A percentile compares a stretch with the other conserved stretches of the same genome.
Conservation (phyloP, 2,888 invertebrate species). For the Theretra japonica region DNA sequence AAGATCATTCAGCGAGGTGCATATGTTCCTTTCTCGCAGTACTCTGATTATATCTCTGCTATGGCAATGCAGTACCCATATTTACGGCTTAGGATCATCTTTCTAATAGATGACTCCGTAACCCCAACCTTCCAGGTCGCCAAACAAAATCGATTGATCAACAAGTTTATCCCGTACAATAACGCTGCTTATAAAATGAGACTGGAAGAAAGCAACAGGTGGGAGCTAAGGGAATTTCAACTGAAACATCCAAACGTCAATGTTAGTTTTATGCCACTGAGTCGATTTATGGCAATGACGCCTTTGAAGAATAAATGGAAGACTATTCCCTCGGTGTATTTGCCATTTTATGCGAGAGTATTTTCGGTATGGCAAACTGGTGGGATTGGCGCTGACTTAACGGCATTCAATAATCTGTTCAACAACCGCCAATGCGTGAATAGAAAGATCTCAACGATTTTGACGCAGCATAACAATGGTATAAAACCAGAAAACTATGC, state of each 20-base stretch:
- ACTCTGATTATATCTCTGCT: slow-evolving; percentile 62
- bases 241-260: slow-evolving; percentile 71
- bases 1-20: slow-evolving; percentile 59
- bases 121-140: slow-evolving; percentile 46
- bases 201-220: slow-evolving; percentile 52
- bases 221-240: slow-evolving; percentile 60
- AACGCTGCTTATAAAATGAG: slow-evolving; percentile 41
- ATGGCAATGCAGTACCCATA: slow-evolving; percentile 64
- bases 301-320: slow-evolving; percentile 80
- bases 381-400: slow-evolving; percentile 76
- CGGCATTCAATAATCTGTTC: slow-evolving; percentile 54
- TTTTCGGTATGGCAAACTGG: slow-evolving; percentile 83
- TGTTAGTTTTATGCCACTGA: slow-evolving; percentile 63
- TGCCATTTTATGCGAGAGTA: slow-evolving; percentile 80
- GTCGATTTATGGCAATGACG: slow-evolving; percentile 77
- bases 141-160: slow-evolving; percentile 55
- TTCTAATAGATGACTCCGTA: slow-evolving; percentile 68
- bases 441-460: slow-evolving; percentile 57
- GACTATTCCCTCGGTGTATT: slow-evolving; percentile 67
- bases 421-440: slow-evolving; percentile 50
- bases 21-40: slow-evolving; percentile 54
- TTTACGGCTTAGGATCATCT: slow-evolving; percentile 63
- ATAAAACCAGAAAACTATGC: slow-evolving; percentile 62
- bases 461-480: slow-evolving; percentile 72
- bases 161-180: slow-evolving; percentile 51